These are phyloP conservation scores for Apamea epomidion DNA, from an alignment of 2,888 invertebrate species.

Conservation along the genomic window DNA sequence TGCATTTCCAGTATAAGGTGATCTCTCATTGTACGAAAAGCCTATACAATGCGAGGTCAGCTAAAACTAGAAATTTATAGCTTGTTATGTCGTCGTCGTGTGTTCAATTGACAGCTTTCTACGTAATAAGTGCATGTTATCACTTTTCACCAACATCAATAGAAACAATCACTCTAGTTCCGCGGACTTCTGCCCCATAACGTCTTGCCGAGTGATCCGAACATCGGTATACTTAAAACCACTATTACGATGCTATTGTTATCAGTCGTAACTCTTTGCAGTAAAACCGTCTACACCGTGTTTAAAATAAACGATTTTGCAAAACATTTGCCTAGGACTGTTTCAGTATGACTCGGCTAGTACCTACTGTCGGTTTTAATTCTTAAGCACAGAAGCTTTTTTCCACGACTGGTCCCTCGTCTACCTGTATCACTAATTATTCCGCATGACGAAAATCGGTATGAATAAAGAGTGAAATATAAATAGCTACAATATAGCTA, in stretches of 20 bases:
- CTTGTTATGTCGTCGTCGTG: no score
- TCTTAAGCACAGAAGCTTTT: background rate
- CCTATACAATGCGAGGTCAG: no score
- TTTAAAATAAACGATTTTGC: constrained; percentile 42
- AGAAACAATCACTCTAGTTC: background rate
- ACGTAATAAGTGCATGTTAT: constrained; percentile 2
- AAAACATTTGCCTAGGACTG: constrained; percentile 17
- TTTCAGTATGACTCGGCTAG: background rate
- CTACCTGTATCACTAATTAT: background rate
- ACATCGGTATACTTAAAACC: constrained; percentile 39
- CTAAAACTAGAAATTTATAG: no score
- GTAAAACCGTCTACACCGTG: constrained; percentile 43
- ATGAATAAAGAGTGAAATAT: background rate
- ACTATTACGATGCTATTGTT: constrained; percentile 49
- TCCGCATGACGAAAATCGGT: background rate
- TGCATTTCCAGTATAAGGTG: no score
- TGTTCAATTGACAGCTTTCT: background rate
- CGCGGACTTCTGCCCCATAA: constrained; percentile 2
- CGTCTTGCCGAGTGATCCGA: constrained; percentile 6
- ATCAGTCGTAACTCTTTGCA: constrained; percentile 44
- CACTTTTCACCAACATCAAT: background rate
- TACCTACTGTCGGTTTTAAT: constrained; percentile 1
- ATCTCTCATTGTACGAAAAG: no score
- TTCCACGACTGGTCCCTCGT: background rate
- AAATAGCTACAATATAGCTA: background rate